Evolutionary conservation across 1,140 invertebrate genomes (phyloP).

Genomic region (Calephelis virginiensis): DNA sequence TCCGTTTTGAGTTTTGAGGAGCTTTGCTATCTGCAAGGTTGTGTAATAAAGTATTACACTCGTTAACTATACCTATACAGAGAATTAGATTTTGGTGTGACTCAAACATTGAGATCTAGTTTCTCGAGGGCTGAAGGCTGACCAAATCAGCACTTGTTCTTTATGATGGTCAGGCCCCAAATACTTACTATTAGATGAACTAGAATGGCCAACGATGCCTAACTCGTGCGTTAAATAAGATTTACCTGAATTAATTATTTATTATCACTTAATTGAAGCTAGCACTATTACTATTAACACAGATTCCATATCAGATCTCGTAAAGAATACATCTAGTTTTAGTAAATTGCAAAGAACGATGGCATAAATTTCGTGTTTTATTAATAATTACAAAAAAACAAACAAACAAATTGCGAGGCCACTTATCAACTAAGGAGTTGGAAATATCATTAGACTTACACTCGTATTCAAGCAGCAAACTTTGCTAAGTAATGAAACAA

Average conservation of each 20-base stretch:
- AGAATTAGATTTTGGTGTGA: too few species aligned
- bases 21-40: not conserved
- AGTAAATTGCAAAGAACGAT: conserved; percentile 4
- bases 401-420: not conserved
- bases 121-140: too few species aligned
- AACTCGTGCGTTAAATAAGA: conserved; percentile 12
- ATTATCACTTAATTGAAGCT: too few species aligned
- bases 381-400: not conserved
- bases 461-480: too few species aligned
- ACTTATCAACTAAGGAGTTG: conserved; percentile 4
- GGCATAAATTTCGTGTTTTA: conserved; percentile 19
- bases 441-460: conserved; percentile 16
- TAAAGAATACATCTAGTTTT: conserved; percentile 10
- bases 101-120: too few species aligned
- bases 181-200: too few species aligned
- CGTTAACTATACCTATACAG: too few species aligned
- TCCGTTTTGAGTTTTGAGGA: not conserved
- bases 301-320: not conserved
- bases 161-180: too few species aligned
- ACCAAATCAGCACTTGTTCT: too few species aligned
- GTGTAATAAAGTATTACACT: not conserved
- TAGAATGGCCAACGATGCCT: not conserved
- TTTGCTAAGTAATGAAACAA: too few species aligned
- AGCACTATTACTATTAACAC: not conserved
- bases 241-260: conserved; percentile 12